Conservation (phyloP, 2,888 invertebrate genomes). For the Oxytorus armatus region DNA sequence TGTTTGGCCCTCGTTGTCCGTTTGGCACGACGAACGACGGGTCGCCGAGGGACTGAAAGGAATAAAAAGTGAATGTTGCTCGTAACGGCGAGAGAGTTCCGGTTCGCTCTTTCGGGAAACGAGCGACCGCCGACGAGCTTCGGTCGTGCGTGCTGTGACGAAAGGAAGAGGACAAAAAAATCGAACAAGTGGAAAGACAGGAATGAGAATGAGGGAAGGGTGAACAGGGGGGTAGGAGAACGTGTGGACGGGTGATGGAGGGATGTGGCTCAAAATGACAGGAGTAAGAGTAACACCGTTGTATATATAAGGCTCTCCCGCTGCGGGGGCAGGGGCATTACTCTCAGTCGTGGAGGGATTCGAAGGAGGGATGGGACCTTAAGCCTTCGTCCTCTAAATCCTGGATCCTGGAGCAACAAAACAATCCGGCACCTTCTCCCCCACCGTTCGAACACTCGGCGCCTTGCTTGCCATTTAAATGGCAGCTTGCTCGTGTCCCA, state of each 20-base stretch:
- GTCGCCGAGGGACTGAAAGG: no score
- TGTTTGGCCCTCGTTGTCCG: no score
- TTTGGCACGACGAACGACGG: no score
- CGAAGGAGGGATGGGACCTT: conserved; percentile 38
- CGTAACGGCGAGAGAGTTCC: conserved; percentile 44
- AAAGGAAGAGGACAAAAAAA: conserved; percentile 43
- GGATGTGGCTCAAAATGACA: conserved; percentile 58
- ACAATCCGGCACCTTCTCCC: no score
- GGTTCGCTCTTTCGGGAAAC: conserved; percentile 49
- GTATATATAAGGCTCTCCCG: conserved; percentile 54
- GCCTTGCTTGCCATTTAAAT: conserved; percentile 66
- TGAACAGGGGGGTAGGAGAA: conserved; percentile 50
- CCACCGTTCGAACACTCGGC: conserved; percentile 45
- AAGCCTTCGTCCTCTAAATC: conserved; percentile 43
- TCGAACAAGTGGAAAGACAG: conserved; percentile 32
- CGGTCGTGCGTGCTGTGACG: conserved; percentile 61
- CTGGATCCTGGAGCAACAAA: conserved; percentile 47
- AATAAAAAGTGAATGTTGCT: conserved; percentile 36
- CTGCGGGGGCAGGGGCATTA: no score
- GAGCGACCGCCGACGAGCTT: conserved; percentile 57
- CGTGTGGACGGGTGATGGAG: conserved; percentile 43
- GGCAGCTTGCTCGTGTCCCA: conserved; percentile 70
- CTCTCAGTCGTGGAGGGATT: conserved; percentile 47
- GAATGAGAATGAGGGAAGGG: conserved; percentile 41
- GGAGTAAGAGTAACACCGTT: conserved; percentile 61